Evolutionary conservation across 1,140 invertebrate species (phyloP), one percentile per base, ranked within the genome.

Genomic region (Pantala flavescens): DNA sequence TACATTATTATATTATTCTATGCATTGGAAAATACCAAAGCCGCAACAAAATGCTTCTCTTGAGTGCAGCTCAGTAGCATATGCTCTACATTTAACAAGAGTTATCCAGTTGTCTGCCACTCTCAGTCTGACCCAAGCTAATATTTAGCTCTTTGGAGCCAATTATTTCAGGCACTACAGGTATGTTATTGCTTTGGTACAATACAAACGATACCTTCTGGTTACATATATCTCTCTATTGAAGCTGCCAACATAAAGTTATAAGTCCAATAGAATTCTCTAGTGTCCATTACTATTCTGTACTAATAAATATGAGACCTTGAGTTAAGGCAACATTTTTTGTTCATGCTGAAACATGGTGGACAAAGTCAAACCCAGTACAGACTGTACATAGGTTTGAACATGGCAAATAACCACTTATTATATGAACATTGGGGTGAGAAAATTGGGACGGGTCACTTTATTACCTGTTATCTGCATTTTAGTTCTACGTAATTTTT

Each of bases 141-240:
- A 63, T 63, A 63, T 21, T 63, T n/a, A 72, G 24, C 23, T 72
- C 71, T 23, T 72, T 19, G n/a, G 49, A 63, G 49, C 49, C n/a
- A 19, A 63, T 63, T 21, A 63, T 63, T 76, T 76, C 75, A 76
- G 75, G 75, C 75, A 76, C 75, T 76, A 76, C 75, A 76, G 75
- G 75, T 76, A 76, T 74, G 55, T 74, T 76, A 76, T 76, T 76
- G 75, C 75, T 76, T 74, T 42, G 73, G 49, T 63, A 63, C 49
- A 63, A 63, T 76, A 76, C 73, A 76, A 74, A 75, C 63, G 11
- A 71, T 70, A 24, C 21, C 49, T n/a, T 49, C 43, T 24, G 21
- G 75, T 43, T 71, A 75, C 24, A 43, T 75, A 63, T 24, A 72
- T 70, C 72, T 73, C 23, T 72, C 24, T 42, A 72, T 24, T 74